Evolutionary conservation across 2,113 vertebrate species (phyloP).

Genomic region (Heterotilapia buettikoferi): DNA sequence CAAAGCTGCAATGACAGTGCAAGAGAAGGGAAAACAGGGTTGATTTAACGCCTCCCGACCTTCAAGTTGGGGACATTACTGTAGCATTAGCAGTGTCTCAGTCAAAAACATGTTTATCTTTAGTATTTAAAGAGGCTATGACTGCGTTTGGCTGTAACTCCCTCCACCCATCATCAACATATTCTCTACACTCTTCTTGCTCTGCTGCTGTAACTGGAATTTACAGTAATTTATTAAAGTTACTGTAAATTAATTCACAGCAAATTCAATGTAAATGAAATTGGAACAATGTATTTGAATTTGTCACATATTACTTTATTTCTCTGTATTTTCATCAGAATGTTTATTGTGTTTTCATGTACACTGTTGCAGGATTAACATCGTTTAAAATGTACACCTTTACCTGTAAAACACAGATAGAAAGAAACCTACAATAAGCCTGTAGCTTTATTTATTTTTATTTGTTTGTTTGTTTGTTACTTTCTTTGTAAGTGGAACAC

Average conservation of each 20-base stretch:
- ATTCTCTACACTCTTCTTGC: neutral
- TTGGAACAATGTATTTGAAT: accelerated
- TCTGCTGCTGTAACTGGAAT: neutral
- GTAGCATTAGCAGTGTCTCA: neutral
- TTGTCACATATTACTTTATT: accelerated
- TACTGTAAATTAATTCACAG: neutral
- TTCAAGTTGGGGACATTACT: neutral
- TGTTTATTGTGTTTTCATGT: neutral
- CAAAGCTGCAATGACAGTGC: neutral
- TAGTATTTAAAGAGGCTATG: neutral
- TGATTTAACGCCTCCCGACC: accelerated
- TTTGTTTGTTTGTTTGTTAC: neutral
- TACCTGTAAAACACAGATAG: neutral
- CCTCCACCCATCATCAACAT: neutral
- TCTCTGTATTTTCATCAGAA: neutral
- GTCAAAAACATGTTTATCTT: neutral
- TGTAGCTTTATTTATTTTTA: accelerated
- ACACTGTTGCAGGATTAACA: accelerated
- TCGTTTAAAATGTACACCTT: accelerated
- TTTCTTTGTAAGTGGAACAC: neutral
- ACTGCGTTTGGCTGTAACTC: neutral
- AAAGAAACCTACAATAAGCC: neutral
- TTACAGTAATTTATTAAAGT: neutral
- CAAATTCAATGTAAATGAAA: accelerated
- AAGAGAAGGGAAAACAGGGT: neutral